These are phyloP conservation scores for Amphipoea lucens DNA, from an alignment of 2,888 invertebrate genomes.

Conservation along the genomic window DNA sequence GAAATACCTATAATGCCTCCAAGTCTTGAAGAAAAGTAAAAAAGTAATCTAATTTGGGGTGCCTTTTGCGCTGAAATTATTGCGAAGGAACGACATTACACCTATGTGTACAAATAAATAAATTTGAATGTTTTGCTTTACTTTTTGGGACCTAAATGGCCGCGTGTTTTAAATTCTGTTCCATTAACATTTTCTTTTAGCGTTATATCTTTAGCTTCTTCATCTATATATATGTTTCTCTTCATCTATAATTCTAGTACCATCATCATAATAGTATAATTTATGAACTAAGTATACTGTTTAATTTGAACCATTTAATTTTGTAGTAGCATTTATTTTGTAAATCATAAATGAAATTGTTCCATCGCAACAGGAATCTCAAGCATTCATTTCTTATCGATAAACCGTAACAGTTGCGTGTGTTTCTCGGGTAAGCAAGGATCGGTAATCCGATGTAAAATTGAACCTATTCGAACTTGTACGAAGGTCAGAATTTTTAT, in stretches of 20 bases:
- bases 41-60: constrained; percentile 28
- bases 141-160: not conserved
- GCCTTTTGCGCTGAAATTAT: constrained; percentile 25
- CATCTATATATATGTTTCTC: not conserved
- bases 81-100: not conserved
- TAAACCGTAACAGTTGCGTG: constrained; percentile 49
- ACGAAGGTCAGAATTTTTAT: constrained; percentile 64
- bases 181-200: not conserved
- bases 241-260: not conserved
- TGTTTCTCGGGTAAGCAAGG: constrained; percentile 23
- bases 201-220: not conserved
- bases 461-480: constrained; percentile 56
- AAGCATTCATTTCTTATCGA: constrained; percentile 31
- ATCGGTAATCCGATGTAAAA: constrained; percentile 46
- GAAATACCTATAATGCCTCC: constrained; percentile 13
- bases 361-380: constrained; percentile 29
- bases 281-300: not conserved
- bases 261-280: not conserved
- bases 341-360: constrained; percentile 16
- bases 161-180: constrained; percentile 4
- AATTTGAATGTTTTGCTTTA: constrained; percentile 8
- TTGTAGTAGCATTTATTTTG: not conserved
- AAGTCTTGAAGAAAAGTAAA: constrained; percentile 26
- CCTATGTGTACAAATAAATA: no score
- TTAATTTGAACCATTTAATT: not conserved